Percentiles rank a stretch among this genome's conserved stretches.
These are phyloP conservation scores for Melanerpes aurifrons DNA, from an alignment of 2,113 vertebrate species.

Conservation along the genomic window DNA sequence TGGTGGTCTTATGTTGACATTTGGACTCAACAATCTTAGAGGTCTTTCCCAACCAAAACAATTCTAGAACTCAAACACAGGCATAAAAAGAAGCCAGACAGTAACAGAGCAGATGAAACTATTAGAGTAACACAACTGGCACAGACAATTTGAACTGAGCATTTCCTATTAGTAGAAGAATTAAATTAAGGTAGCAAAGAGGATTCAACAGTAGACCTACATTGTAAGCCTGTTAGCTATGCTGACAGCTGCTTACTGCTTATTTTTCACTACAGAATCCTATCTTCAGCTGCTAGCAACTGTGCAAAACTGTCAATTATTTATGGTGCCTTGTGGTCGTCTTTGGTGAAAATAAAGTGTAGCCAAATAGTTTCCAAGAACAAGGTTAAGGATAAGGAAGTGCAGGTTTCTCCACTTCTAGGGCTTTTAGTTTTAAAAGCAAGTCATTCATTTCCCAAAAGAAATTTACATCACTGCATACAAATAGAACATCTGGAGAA, in stretches of 20 bases:
- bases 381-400: neutral
- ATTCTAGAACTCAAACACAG: neutral
- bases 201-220: neutral
- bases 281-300: neutral
- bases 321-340: neutral
- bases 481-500: neutral
- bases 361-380: neutral
- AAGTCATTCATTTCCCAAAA: neutral
- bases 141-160: neutral
- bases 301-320: neutral
- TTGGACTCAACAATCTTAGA: too few species aligned
- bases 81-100: neutral
- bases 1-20: too few species aligned
- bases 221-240: neutral
- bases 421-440: neutral
- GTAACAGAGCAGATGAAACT: neutral
- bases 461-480: neutral
- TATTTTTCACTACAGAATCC: neutral
- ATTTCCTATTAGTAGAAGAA: neutral
- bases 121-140: neutral
- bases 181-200: neutral
- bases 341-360: neutral
- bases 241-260: neutral
- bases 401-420: neutral
- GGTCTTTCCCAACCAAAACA: too few species aligned